Base-by-base conservation (phyloP, 2,113 vertebrate species). In the Agelaius phoeniceus region DNA sequence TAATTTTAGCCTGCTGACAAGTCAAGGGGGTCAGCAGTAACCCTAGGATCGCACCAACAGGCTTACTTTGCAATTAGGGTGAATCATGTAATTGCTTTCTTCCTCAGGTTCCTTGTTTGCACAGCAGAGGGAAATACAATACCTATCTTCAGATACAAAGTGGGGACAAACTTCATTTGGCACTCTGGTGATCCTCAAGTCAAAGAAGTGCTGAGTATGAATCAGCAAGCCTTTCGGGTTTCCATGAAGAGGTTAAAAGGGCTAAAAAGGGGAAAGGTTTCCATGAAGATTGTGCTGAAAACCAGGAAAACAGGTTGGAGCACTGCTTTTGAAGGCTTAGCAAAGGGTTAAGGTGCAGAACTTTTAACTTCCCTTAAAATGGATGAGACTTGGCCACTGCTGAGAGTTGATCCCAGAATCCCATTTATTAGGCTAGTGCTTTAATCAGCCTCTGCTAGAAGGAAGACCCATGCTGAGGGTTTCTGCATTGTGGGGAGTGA, bases 1-100 rank as follows among this genome's bases (percentile, higher is more conserved):
- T 74, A 58, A 73, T 94, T 96, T 96, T 92, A 94, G 67, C 48
- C 48, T 93, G 90, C 92, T 93, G 90, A 88, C 82, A 83, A 68
- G 75, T 26, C 33, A n/a, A 11, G 27, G 57, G 79, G 57, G 59
- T 88, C 92, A 92, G 92, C 85, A 93, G 75, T 59, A 88, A 87
- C 52, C 41, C 43, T 30, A 85, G 35, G 55, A 55, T 79, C 48
- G 13, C 35, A 37, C 46, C 55, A 51, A 39, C n/a, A 65, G 69
- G 41, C 67, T 74, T 44, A 35, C 31, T 48, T 12, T 71, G 85
- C 88, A 77, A 88, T 93, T 84, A 93, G 35, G n/a, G 39, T 95
- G 85, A 96, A 67, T 95, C 93, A 90, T 5, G 2, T 83, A 90
- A 93, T 93, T 69, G 39, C 67, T 63, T 83, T 86, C 72, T 84